phyloP scores from a whole-genome alignment of 2,113 vertebrate species.

The Terrapene triunguis region DNA sequence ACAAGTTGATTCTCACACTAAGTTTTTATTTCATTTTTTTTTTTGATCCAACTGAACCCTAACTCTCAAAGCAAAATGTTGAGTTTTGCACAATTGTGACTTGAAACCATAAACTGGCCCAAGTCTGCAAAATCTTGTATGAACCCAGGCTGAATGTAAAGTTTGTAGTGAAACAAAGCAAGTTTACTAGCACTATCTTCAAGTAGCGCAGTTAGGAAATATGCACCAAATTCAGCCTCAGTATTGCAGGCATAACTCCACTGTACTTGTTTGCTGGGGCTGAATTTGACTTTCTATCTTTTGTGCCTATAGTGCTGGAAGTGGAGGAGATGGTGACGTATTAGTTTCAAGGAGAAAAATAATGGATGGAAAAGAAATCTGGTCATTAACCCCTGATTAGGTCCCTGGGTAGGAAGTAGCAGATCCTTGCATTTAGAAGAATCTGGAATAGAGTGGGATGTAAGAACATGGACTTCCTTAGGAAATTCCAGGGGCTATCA shows the following conservation, averaged over 20 bases:
- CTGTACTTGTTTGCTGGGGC: not conserved
- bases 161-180: conserved; percentile 13
- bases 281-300: not conserved
- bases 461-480: not conserved
- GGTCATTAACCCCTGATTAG: not conserved
- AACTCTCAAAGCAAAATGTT: not conserved
- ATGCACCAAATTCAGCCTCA: not conserved
- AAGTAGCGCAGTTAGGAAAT: not conserved
- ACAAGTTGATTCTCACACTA: not conserved
- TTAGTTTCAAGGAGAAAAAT: not conserved
- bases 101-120: not conserved
- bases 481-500: not conserved
- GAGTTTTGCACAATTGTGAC: not conserved
- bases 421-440: not conserved
- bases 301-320: not conserved
- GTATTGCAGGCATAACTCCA: not conserved
- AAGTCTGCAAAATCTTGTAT: not conserved
- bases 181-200: not conserved
- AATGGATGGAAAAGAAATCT: not conserved
- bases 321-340: not conserved
- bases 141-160: not conserved
- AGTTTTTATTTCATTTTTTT: not conserved
- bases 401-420: not conserved
- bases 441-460: not conserved
- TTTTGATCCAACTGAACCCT: not conserved